phyloP scores from a whole-genome alignment of 2,113 vertebrate species.

The Anser brachyrhynchus region DNA sequence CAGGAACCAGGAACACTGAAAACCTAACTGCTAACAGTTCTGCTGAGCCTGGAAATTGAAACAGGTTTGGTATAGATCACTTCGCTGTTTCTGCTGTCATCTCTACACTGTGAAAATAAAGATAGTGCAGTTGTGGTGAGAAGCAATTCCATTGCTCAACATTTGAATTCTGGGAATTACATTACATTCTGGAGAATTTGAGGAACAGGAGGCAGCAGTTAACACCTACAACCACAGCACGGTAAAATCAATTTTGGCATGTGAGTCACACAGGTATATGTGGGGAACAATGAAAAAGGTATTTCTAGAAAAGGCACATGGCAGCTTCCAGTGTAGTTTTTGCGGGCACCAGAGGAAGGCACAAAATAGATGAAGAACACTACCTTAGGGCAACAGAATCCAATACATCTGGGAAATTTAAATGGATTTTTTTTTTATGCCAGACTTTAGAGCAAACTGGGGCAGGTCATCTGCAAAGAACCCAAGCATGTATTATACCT shows the following conservation, averaged over 20 bases:
- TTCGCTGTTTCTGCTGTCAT: background rate
- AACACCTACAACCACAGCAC: background rate
- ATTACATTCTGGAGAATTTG: background rate
- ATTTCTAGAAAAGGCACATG: background rate
- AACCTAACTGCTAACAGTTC: background rate
- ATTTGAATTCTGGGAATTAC: background rate
- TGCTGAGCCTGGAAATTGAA: background rate
- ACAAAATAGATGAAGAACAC: background rate
- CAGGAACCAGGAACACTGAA: background rate
- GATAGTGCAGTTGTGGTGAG: background rate
- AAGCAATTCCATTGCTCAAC: background rate
- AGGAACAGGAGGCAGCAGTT: background rate
- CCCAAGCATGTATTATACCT: background rate
- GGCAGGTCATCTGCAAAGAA: background rate
- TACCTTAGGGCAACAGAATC: background rate
- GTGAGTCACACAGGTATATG: background rate
- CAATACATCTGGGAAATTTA: conserved; percentile 3
- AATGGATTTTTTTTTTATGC: background rate
- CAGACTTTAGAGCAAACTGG: background rate
- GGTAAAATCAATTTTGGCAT: background rate
- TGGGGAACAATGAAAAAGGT: background rate
- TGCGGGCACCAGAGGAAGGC: background rate
- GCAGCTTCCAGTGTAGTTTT: background rate
- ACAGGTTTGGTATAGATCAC: background rate
- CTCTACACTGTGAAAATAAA: background rate